Evolutionary conservation across 2,797 vertebrate genomes (phyloP).

Genomic region (Eulemur coronatus): DNA sequence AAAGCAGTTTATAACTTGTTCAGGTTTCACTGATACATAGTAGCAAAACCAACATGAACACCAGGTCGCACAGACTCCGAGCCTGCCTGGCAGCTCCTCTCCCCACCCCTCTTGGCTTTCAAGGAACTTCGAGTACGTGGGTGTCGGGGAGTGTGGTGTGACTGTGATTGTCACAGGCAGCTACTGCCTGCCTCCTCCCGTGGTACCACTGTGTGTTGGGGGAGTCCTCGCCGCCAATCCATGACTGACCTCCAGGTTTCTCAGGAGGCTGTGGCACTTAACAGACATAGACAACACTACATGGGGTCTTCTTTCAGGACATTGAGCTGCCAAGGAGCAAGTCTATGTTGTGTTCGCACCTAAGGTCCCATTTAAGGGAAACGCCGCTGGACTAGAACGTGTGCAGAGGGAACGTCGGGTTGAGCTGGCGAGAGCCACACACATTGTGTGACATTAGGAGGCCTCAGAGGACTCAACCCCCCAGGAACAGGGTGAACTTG

Average conservation of each 20-base stretch:
- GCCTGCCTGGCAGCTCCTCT: no score
- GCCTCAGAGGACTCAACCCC: rapidly evolving
- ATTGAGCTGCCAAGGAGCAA: rapidly evolving
- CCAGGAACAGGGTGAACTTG: background rate
- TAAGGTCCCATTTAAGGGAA: background rate
- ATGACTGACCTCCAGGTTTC: rapidly evolving
- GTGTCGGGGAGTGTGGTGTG: rapidly evolving
- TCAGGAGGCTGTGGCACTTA: rapidly evolving
- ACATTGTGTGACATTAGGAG: background rate
- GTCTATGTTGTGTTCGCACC: no score
- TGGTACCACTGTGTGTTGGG: rapidly evolving
- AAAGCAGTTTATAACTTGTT: no score
- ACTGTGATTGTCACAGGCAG: rapidly evolving
- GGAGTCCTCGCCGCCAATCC: rapidly evolving
- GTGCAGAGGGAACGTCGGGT: rapidly evolving
- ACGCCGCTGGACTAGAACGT: background rate
- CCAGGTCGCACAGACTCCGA: no score
- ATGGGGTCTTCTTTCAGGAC: background rate
- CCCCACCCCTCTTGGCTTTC: background rate
- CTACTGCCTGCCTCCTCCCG: rapidly evolving
- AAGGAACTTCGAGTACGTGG: rapidly evolving
- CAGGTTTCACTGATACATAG: background rate
- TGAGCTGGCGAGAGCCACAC: background rate
- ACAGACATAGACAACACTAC: rapidly evolving
- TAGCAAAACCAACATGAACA: rapidly evolving